Evolutionary conservation across 2,797 vertebrate genomes (phyloP), one percentile per base, ranked within the genome.

Genomic region (Tangara arthus): DNA sequence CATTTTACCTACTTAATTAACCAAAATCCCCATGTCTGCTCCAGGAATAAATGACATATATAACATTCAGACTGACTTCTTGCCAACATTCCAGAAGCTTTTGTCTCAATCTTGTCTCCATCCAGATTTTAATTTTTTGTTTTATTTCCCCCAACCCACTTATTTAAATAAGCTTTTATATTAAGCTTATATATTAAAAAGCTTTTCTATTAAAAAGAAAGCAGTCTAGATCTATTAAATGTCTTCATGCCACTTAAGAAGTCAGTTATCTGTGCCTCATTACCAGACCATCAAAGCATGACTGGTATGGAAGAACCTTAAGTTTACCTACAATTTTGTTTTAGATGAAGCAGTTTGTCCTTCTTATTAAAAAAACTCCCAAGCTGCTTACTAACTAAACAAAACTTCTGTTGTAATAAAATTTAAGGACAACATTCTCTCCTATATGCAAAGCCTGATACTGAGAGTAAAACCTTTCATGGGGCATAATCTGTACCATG

Each of bases 91-190:
- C 42, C 22, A 91, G 41, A 69, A 61, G n/a, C 24, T 87, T 91
- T 78, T 90, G 35, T 89, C 37, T 90, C 70, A 47, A 75, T 41
- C 3, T 81, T 86, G 34, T 84, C 32, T 90, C 70, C 55, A 76
- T 35, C 1, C n/a, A 64, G 37, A 78, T 77, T 83, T 92, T 52
- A 78, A 30, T 27, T 56, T 86, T 86, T 84, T 46, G 24, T 37
- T 53, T 53, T 50, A 59, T 59, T 84, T 81, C 3, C 23, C 57
- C 39, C 11, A 88, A 61, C 11, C 6, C n/a, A 52, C 22, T 70
- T 76, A 47, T 46, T 81, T 59, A 89, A 91, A 69, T 5, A 59
- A 50, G 13, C 19, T 83, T 69, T 75, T n/a, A 23, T 26, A 66
- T 39, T 69, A 82, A 39, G 15, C 13, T 83, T 69, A 69, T n/a